phyloP scores from a whole-genome alignment of 2,113 vertebrate genomes.

The Arvicanthis niloticus region DNA sequence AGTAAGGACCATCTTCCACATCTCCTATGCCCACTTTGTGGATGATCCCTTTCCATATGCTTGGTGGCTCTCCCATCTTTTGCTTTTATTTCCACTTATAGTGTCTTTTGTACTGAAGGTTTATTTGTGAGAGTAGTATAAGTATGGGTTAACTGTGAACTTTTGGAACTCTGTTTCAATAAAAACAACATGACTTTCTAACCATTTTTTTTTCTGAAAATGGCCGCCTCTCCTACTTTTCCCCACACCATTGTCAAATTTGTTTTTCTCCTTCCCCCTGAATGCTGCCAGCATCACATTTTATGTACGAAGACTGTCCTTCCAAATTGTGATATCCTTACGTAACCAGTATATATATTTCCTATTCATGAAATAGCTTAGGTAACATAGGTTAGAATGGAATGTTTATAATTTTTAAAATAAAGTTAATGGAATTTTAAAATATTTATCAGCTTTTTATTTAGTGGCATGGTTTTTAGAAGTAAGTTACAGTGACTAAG shows the following conservation, averaged over 20 bases:
- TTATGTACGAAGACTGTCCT: not conserved
- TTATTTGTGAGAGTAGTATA: constrained; percentile 49
- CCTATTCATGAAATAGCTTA: not conserved
- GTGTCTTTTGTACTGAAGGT: not conserved
- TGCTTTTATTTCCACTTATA: constrained; percentile 6
- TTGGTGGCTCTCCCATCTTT: not conserved
- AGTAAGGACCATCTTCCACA: not conserved
- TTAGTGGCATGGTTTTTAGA: constrained; percentile 38
- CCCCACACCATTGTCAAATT: not conserved
- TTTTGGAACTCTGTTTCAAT: constrained; percentile 39
- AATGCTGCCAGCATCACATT: not conserved
- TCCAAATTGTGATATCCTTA: constrained; percentile 18
- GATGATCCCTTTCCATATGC: not conserved
- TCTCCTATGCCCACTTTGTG: not conserved
- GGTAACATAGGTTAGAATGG: constrained; percentile 37
- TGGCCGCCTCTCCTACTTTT: not conserved
- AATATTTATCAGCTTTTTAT: constrained; percentile 59
- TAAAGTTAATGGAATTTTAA: constrained; percentile 57
- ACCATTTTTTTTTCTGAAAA: not conserved
- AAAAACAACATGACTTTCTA: constrained; percentile 46
- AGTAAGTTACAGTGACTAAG: constrained; percentile 40
- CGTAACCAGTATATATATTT: constrained; percentile 34
- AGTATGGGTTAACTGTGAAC: constrained; percentile 13
- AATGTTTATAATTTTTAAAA: constrained; percentile 60
- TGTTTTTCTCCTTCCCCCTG: not conserved